These are phyloP conservation scores for Orthochromis malagaraziensis DNA, from an alignment of 2,113 vertebrate genomes.

Conservation along the genomic window DNA sequence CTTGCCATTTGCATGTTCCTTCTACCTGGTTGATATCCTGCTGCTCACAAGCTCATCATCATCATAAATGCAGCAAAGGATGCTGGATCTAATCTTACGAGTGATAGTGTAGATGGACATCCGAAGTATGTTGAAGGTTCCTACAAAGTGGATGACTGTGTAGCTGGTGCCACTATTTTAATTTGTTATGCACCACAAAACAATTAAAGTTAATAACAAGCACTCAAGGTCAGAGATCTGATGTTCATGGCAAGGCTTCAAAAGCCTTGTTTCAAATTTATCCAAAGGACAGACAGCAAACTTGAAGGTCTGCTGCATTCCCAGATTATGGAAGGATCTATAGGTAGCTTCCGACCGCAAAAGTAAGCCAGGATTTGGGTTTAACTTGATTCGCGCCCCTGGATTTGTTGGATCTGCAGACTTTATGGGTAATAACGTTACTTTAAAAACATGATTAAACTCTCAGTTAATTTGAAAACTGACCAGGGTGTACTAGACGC, in stretches of 20 bases:
- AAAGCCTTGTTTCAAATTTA: background rate
- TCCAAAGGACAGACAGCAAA: background rate
- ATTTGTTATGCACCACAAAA: background rate
- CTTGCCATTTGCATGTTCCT: constrained; percentile 17
- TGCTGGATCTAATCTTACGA: background rate
- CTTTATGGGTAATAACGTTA: background rate
- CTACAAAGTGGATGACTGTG: background rate
- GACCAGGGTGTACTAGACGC: background rate
- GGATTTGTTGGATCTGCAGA: background rate
- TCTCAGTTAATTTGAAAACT: background rate
- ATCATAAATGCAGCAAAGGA: background rate
- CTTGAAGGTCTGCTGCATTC: background rate
- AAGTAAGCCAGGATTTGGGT: background rate
- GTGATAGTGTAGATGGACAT: background rate
- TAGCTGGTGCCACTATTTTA: background rate
- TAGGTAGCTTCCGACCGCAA: fast-evolving
- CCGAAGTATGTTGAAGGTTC: background rate
- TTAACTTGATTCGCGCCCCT: background rate
- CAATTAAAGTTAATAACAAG: background rate
- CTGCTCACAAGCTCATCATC: background rate
- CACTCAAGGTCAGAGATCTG: background rate
- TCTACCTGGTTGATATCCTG: background rate
- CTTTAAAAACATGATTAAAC: background rate
- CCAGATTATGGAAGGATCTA: background rate
- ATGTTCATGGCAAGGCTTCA: background rate